phyloP scores from a whole-genome alignment of 2,888 invertebrate species.

The Drosophila formosana region DNA sequence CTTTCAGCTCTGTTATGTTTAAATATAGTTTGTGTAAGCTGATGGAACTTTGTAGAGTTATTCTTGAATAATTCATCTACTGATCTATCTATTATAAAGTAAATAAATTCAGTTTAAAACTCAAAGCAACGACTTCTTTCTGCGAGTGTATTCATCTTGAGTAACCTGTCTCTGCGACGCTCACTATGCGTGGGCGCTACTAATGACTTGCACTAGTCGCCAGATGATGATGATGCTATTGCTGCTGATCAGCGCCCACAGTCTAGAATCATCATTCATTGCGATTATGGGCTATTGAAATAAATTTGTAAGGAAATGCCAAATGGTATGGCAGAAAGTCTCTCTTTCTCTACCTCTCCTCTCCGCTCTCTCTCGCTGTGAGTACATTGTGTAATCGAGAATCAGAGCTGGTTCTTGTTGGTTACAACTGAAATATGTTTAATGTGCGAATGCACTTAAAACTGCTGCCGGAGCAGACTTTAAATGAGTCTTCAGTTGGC shows the following conservation, averaged over 20 bases:
- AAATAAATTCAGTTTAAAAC: background rate
- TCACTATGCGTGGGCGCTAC: slow-evolving; percentile 10
- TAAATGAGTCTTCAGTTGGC: slow-evolving; percentile 60
- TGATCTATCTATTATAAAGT: too few relatives aligned
- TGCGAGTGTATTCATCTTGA: background rate
- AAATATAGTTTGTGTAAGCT: too few relatives aligned
- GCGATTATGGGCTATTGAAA: slow-evolving; percentile 80
- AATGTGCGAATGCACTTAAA: slow-evolving; percentile 74
- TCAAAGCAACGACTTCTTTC: background rate
- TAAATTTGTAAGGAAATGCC: slow-evolving; percentile 61
- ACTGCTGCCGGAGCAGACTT: slow-evolving; percentile 37
- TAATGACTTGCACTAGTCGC: slow-evolving; percentile 22
- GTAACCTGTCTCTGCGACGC: background rate
- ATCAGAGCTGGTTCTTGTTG: slow-evolving; percentile 18
- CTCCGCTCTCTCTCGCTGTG: background rate
- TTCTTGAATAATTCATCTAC: too few relatives aligned
- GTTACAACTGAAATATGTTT: slow-evolving; percentile 47
- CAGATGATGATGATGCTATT: slow-evolving; percentile 13
- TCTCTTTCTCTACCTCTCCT: background rate
- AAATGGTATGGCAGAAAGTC: slow-evolving; percentile 36
- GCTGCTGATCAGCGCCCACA: slow-evolving; percentile 1
- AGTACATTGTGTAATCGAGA: slow-evolving; percentile 1
- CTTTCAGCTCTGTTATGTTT: too few relatives aligned
- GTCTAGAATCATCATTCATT: slow-evolving; percentile 32
- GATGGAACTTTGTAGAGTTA: too few relatives aligned